Percentiles rank a stretch among this genome's conserved stretches.
Evolutionary conservation across 2,888 invertebrate species (phyloP).

Genomic region (Ariolimax columbianus): DNA sequence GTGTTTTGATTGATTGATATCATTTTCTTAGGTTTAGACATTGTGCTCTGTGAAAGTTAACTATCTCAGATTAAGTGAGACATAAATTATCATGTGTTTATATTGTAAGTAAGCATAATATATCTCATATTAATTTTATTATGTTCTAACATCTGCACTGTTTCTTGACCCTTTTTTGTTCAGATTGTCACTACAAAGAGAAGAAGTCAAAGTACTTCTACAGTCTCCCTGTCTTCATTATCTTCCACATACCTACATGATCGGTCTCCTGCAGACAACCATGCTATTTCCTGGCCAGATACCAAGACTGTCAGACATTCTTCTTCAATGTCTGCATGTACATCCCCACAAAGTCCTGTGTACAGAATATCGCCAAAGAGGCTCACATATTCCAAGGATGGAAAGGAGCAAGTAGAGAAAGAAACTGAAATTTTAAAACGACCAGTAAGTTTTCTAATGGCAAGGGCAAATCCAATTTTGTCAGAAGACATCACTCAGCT

Average conservation of each 20-base stretch:
- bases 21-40: too few species aligned
- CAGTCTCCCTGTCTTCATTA: constrained; percentile 11
- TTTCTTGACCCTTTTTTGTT: background rate
- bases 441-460: constrained; percentile 69
- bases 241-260: constrained; percentile 6
- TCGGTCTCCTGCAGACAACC: background rate
- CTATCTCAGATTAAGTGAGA: too few species aligned
- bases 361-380: constrained; percentile 25
- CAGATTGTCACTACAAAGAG: constrained; percentile 16
- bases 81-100: too few species aligned
- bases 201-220: constrained; percentile 25
- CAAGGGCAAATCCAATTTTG: constrained; percentile 63
- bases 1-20: too few species aligned
- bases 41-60: too few species aligned
- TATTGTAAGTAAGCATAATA: too few species aligned
- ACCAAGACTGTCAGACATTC: background rate
- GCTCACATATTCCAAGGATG: background rate
- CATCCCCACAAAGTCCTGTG: constrained; percentile 10
- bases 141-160: background rate
- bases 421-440: constrained; percentile 54
- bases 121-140: too few species aligned
- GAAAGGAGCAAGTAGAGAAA: background rate
- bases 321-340: constrained; percentile 1
- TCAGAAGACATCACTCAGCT: constrained; percentile 58
- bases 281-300: constrained; percentile 10